Base-by-base conservation (phyloP, 2,113 vertebrate species). In the Tupaia chinensis region DNA sequence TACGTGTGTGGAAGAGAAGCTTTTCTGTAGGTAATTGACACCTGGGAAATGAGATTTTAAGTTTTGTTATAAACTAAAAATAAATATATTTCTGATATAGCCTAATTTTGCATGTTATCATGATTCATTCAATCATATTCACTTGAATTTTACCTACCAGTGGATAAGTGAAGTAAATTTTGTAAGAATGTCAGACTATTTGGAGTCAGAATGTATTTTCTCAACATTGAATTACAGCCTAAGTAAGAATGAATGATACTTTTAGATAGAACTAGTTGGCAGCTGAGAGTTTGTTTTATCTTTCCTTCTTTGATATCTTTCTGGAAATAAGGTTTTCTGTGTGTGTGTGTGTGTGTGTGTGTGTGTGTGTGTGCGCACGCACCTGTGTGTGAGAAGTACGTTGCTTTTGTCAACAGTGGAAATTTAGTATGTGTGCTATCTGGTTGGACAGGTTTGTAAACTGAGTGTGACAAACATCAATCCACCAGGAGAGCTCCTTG, bases 191-290 rank as follows among this genome's bases (percentile, higher is more conserved):
- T 78, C 44, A 93, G 32, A 73, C 58, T 61, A 27, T 58, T 87
- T 89, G 63, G 69, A 85, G n/a, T 83, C 65, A 65, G 44, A 87
- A 72, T 63, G 9, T n/a, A 27, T 86, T 92, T 95, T 95, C 68
- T 87, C 63, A 78, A 29, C 11, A 29, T 29, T 82, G 34, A 77
- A 32, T n/a, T 76, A 68, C 22, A 87, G 66, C 34, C 54, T 77
- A 32, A 68, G 27, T 23, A 14, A 74, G 34, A 89, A 73, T 27
- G 60, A 69, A 89, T 14, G 44, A 66, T 44, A 79, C n/a, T 92
- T 86, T 65, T 72, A 68, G 77, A 80, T 76, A 97, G 93, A 73
- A 72, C 27, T 20, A 58, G 5, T 83, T 92, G 77, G 69, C 86
- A 85, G 54, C 73, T 27, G 3, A 29, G 14, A 60, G 34, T 76